phyloP scores from a whole-genome alignment of 2,888 invertebrate species.

The Drosophila ochracea region DNA sequence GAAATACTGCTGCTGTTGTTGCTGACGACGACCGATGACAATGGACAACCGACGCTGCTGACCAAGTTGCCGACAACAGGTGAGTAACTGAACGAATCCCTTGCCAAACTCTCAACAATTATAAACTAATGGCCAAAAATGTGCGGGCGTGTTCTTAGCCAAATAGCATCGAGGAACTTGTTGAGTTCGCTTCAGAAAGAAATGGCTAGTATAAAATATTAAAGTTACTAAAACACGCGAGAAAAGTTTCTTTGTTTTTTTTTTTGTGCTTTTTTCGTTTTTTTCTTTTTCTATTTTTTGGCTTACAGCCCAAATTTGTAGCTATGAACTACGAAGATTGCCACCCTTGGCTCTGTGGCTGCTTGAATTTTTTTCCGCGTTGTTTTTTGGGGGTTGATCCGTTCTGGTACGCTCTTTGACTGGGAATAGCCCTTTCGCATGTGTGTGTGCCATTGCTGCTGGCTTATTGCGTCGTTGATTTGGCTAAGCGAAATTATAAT shows the following conservation, averaged over 20 bases:
- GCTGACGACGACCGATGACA: slow-evolving; percentile 74
- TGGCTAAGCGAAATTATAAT: slow-evolving; percentile 75
- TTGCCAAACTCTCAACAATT: slow-evolving; percentile 61
- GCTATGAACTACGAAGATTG: neutral
- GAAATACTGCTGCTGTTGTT: slow-evolving; percentile 80
- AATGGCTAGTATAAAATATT: slow-evolving; percentile 74
- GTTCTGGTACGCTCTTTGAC: slow-evolving; percentile 28
- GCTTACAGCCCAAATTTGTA: slow-evolving; percentile 33
- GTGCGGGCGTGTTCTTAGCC: slow-evolving; percentile 63
- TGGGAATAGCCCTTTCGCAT: slow-evolving; percentile 67
- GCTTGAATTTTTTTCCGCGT: slow-evolving; percentile 1
- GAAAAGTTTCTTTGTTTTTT: slow-evolving; percentile 56
- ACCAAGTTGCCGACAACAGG: slow-evolving; percentile 79
- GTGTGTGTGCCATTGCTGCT: slow-evolving; percentile 60
- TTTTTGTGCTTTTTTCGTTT: neutral
- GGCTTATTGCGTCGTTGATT: slow-evolving; percentile 77
- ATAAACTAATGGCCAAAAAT: slow-evolving; percentile 67
- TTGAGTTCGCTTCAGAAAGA: slow-evolving; percentile 60
- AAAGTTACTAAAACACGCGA: slow-evolving; percentile 75
- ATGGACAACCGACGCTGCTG: slow-evolving; percentile 77
- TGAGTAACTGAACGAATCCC: slow-evolving; percentile 54
- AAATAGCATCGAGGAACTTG: slow-evolving; percentile 52
- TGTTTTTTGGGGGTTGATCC: slow-evolving; percentile 60
- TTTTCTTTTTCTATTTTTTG: slow-evolving; percentile 26
- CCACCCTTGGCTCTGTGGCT: slow-evolving; percentile 40